Base-by-base conservation (phyloP, 2,113 vertebrate species). In the Caranx melampygus region DNA sequence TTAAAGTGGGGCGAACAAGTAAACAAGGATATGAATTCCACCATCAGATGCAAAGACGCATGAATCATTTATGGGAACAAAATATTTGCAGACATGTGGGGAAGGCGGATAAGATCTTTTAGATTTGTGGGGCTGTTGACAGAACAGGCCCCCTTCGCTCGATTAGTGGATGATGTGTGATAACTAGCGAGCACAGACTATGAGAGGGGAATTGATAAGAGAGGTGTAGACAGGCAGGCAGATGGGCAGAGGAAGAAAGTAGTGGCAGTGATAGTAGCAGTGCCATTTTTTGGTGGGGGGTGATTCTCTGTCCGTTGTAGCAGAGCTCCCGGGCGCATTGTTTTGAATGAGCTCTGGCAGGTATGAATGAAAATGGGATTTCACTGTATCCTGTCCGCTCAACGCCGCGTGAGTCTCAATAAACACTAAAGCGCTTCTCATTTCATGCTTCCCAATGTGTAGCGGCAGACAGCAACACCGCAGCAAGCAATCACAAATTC, bases 381-480 rank as follows among this genome's bases (percentile, higher is more conserved):
- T 83, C 47, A 72, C 71, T 83, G 86, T 82, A 81, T 89, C 70
- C 88, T 79, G 85, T 89, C 83, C 58, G 69, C 84, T 85, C 81
- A 78, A 87, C 84, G 52, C 82, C 21, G 61, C 81, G 71, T 44
- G 87, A 84, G 87, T 80, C 89, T 81, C 81, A 82, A 86, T 88
- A 89, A 90, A 89, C 88, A 83, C 83, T 51, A 67, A 73, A 77
- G 78, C 80, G 70, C 60, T 74, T 82, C 83, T 90, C 87, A 91
- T 90, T 89, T 92, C 87, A 91, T 87, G 87, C 91, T 92, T 89
- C 82, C 83, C 83, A 91, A 90, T 55, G 89, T 88, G 88, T 58
- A 57, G 87, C 73, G 42, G 78, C 86, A 86, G 82, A 83, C 80
- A 68, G 86, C 83, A 82, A 58, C 79, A 65, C 81, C 66, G 52